phyloP scores from a whole-genome alignment of 2,797 vertebrate species.

The Sebastes goodei region DNA sequence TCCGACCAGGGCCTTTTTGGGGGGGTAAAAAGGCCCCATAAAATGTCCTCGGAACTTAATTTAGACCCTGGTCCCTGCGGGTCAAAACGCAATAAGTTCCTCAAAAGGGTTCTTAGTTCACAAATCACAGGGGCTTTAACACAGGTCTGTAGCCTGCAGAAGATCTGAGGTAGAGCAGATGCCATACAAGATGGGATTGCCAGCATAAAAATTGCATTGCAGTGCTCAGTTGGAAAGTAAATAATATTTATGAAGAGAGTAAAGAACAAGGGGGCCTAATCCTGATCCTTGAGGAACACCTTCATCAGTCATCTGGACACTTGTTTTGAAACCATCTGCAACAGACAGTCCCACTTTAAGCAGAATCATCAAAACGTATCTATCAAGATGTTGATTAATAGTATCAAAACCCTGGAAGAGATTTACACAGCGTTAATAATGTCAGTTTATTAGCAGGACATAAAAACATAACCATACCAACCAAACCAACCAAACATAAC shows the following conservation, averaged over 20 bases:
- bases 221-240: too few relatives aligned
- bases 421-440: not conserved
- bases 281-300: not conserved
- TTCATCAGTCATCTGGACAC: not conserved
- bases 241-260: too few relatives aligned
- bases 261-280: too few relatives aligned
- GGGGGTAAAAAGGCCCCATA: too few relatives aligned
- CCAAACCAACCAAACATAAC: too few relatives aligned
- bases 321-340: not conserved
- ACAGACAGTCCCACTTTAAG: not conserved
- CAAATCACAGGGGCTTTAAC: not conserved
- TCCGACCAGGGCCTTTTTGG: too few relatives aligned
- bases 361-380: not conserved
- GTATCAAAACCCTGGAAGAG: not conserved
- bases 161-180: not conserved
- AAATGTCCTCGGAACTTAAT: too few relatives aligned
- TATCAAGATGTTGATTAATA: not conserved
- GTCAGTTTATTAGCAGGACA: not conserved
- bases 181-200: not conserved
- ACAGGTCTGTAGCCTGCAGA: not conserved
- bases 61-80: too few relatives aligned
- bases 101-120: too few relatives aligned
- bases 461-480: not conserved
- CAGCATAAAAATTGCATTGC: not conserved
- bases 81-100: too few relatives aligned